Evolutionary conservation across 2,113 vertebrate species (phyloP), one percentile per base, ranked within the genome.

Genomic region (Taurulus bubalis): DNA sequence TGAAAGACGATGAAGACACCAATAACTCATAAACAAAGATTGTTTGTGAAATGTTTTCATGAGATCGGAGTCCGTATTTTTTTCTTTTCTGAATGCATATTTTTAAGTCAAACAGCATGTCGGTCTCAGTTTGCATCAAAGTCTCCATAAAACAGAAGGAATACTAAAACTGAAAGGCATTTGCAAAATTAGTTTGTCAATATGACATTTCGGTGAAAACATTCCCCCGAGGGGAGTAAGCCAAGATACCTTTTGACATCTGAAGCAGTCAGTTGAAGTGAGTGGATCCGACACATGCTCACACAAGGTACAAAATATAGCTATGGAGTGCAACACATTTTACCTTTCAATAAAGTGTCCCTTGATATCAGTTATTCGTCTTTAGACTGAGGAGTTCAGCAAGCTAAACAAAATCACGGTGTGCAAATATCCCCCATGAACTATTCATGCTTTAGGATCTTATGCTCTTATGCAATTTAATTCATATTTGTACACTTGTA

Each of bases 151-250:
- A 3, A 14, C 12, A 42, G 32, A 63, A 51, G 53, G 47, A 60
- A 68, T 45, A 49, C 12, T 0, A 6, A 71, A 53, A 68, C 59
- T 76, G 55, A 77, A 74, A 83, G 77, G 47, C 79, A 56, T 83
- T 86, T 28, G 60, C 51, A 47, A 85, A 76, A 87, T 87, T 47
- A 71, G 59, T 82, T 71, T 85, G 71, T 84, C 83, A 79, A 81
- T 87, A 72, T 87, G 86, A 87, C 79, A 91, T 84, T 84, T 84
- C 71, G 76, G 58, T n/a, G 55, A 42, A 78, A 89, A 79, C 34
- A 28, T 71, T 74, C 74, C 85, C 24, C 79, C 1, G 16, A 24
- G 84, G 72, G 75, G 66, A 63, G 70, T 72, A 71, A 90, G 64
- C 84, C 67, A 68, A 51, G 73, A 80, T 74, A 76, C 62, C 56